Percentiles rank a stretch among this genome's conserved stretches.
Conservation (phyloP, 2,888 invertebrate species). For the Meloe dianella region DNA sequence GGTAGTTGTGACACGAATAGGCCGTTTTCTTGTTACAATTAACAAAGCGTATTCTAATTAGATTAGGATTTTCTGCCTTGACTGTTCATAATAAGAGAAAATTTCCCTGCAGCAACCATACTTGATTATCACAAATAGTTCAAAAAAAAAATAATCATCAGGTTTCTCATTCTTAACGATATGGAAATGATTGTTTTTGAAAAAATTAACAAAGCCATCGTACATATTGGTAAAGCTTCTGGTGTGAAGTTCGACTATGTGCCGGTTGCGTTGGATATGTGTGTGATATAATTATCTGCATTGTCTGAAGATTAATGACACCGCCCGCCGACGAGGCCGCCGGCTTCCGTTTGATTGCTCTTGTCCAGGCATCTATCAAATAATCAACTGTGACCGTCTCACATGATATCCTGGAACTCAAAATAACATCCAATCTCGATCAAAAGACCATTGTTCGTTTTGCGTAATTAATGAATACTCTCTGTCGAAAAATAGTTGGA, state of each 20-base stretch:
- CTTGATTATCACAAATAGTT: background rate
- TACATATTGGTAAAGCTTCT: background rate
- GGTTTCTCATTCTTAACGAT: background rate
- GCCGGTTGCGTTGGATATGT: background rate
- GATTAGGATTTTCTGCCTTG: background rate
- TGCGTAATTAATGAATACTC: constrained; percentile 44
- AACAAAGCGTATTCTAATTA: background rate
- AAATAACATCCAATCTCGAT: constrained; percentile 3
- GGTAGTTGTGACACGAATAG: too few relatives aligned
- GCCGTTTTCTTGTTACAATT: background rate
- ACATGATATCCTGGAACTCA: constrained; percentile 25
- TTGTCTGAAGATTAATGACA: constrained; percentile 59
- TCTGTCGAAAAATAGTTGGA: constrained; percentile 29
- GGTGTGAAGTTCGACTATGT: constrained; percentile 46
- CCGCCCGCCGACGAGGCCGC: constrained; percentile 52
- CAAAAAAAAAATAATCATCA: background rate
- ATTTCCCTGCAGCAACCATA: background rate
- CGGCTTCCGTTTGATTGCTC: constrained; percentile 59
- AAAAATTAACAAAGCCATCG: background rate
- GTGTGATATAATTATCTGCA: constrained; percentile 58
- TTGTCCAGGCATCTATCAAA: constrained; percentile 51
- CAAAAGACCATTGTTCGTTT: constrained; percentile 25
- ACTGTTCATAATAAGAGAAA: background rate
- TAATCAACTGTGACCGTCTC: constrained; percentile 54
- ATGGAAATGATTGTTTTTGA: background rate